phyloP scores from a whole-genome alignment of 53 echinoderm and acorn worm genomes.

The Arbacia lixula region DNA sequence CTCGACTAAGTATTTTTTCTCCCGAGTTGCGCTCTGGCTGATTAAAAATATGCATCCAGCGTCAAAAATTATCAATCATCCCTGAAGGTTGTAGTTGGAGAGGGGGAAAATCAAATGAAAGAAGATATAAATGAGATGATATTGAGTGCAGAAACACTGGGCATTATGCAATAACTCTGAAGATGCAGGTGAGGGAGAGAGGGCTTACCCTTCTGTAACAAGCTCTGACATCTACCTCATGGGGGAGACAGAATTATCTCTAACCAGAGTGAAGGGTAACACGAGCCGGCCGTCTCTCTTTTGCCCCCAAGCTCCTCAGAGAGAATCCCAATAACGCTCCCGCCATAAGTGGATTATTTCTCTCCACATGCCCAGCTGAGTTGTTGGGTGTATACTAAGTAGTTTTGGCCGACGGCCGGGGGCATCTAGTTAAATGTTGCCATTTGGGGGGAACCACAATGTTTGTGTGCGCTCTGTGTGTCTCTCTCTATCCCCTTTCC shows the following conservation, averaged over 20 bases:
- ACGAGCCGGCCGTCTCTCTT: background rate
- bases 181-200: no score
- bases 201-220: background rate
- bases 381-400: conserved; percentile 51
- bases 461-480: no score
- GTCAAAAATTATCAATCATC: no score
- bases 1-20: no score
- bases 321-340: conserved; percentile 38
- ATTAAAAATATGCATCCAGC: no score
- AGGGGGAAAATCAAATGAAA: no score
- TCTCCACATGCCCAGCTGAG: conserved; percentile 11
- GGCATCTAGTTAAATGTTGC: conserved; percentile 27
- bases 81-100: no score
- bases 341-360: conserved; percentile 50
- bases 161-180: background rate
- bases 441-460: no score
- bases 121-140: no score
- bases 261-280: conserved; percentile 36
- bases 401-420: conserved; percentile 20
- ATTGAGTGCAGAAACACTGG: no score
- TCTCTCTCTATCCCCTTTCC: no score
- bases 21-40: no score
- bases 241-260: conserved; percentile 14
- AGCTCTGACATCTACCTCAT: conserved; percentile 14
- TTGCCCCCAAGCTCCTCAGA: background rate